phyloP scores from a whole-genome alignment of 2,113 vertebrate species.

The Pandion haliaetus region DNA sequence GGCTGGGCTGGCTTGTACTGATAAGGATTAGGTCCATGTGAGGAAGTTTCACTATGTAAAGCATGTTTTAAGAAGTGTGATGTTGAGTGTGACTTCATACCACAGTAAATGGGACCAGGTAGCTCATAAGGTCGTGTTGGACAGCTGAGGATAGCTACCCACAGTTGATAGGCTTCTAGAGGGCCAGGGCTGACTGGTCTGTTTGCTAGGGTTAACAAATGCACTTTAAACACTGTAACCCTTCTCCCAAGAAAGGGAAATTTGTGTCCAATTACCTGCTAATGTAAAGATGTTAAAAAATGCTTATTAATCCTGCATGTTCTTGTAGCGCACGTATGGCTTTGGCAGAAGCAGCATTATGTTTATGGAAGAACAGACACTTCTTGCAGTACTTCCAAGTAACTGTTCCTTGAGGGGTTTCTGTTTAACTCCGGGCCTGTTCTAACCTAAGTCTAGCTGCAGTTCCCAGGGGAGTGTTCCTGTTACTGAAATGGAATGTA shows the following conservation, averaged over 20 bases:
- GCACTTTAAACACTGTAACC: neutral
- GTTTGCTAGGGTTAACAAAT: neutral
- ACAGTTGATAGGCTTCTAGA: neutral
- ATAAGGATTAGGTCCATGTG: neutral
- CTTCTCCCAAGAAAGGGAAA: neutral
- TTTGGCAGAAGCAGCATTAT: neutral
- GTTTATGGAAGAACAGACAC: neutral
- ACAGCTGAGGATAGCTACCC: neutral
- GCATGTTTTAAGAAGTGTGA: neutral
- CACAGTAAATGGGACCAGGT: neutral
- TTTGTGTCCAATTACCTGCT: neutral
- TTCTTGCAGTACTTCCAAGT: neutral
- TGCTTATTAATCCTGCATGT: neutral
- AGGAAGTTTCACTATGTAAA: neutral
- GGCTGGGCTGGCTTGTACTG: neutral
- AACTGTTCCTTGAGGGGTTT: neutral
- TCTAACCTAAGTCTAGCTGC: neutral
- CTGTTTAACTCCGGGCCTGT: neutral
- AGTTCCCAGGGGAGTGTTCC: neutral
- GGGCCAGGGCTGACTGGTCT: neutral
- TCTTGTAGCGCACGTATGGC: accelerated
- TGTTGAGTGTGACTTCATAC: neutral
- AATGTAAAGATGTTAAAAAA: neutral
- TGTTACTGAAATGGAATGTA: neutral
- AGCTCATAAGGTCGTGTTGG: accelerated